A percentile compares a stretch with the other conserved stretches of the same genome.
Conservation (phyloP, 2,113 vertebrate species). For the Neopipo cinnamomea region DNA sequence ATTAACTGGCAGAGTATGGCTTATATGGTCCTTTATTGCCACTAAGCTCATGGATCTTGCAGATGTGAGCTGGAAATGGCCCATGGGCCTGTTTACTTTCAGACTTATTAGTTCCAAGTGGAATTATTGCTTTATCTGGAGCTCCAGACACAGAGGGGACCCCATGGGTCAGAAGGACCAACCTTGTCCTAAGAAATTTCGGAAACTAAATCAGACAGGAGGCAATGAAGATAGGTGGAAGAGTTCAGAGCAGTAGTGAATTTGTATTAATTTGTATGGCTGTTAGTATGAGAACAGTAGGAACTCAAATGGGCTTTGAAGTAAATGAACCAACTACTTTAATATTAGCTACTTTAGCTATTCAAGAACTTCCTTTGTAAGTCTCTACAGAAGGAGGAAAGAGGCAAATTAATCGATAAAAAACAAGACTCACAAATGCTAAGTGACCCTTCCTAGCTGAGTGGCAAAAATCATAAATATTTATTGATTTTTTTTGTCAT, state of each 20-base stretch:
- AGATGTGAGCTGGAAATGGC: not conserved
- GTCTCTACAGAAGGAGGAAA: not conserved
- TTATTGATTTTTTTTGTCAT: not conserved
- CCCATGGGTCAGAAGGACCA: not conserved
- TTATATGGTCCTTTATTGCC: not conserved
- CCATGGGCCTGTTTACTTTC: not conserved
- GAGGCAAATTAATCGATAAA: not conserved
- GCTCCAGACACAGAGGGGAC: not conserved
- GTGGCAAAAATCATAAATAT: not conserved
- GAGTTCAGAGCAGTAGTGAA: not conserved
- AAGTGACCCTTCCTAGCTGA: not conserved
- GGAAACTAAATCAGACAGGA: not conserved
- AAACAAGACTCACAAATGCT: not conserved
- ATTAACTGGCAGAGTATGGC: not conserved
- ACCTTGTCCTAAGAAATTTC: not conserved
- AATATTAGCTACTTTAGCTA: not conserved
- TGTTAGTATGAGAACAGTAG: not conserved
- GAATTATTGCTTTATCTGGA: not conserved
- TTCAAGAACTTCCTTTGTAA: not conserved
- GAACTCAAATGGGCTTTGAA: not conserved
- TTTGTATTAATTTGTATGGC: not conserved
- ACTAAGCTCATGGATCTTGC: fast-evolving
- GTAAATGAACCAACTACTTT: not conserved
- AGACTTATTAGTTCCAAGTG: not conserved
- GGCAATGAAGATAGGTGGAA: not conserved